These are phyloP conservation scores for Andrena praecox DNA, from an alignment of 2,888 invertebrate species.

Conservation along the genomic window DNA sequence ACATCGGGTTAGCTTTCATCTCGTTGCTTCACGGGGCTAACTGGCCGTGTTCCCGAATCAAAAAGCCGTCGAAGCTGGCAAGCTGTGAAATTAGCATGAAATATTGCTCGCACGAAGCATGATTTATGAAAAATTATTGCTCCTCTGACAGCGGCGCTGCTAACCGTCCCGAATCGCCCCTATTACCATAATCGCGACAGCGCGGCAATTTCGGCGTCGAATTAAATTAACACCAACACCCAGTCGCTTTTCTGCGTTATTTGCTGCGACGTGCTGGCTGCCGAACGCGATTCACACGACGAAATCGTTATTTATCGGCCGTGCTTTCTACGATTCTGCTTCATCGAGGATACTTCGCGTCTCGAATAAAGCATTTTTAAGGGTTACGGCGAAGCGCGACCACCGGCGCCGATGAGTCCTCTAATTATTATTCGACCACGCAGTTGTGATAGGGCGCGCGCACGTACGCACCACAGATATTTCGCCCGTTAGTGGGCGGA, in stretches of 20 bases:
- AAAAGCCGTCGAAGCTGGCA: slow-evolving; percentile 50
- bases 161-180: neutral
- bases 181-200: slow-evolving; percentile 35
- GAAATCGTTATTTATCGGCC: neutral
- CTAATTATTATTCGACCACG: slow-evolving; percentile 71
- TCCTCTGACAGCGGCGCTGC: slow-evolving; percentile 19
- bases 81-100: slow-evolving; percentile 73
- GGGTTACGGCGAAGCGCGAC: slow-evolving; percentile 56
- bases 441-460: slow-evolving; percentile 33
- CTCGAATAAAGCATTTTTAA: slow-evolving; percentile 25
- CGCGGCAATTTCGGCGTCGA: slow-evolving; percentile 24
- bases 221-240: slow-evolving; percentile 28
- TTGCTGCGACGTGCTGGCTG: neutral
- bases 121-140: slow-evolving; percentile 58
- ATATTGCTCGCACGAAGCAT: slow-evolving; percentile 30
- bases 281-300: neutral
- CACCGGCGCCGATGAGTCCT: slow-evolving; percentile 69
- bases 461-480: slow-evolving; percentile 43
- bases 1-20: slow-evolving; percentile 88
- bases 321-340: neutral
- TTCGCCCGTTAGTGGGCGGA: slow-evolving; percentile 47
- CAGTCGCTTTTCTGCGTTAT: neutral
- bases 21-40: slow-evolving; percentile 83
- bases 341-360: neutral
- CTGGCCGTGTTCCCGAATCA: slow-evolving; percentile 48